phyloP scores from a whole-genome alignment of 2,888 invertebrate species.

The Drosophila neutralis region DNA sequence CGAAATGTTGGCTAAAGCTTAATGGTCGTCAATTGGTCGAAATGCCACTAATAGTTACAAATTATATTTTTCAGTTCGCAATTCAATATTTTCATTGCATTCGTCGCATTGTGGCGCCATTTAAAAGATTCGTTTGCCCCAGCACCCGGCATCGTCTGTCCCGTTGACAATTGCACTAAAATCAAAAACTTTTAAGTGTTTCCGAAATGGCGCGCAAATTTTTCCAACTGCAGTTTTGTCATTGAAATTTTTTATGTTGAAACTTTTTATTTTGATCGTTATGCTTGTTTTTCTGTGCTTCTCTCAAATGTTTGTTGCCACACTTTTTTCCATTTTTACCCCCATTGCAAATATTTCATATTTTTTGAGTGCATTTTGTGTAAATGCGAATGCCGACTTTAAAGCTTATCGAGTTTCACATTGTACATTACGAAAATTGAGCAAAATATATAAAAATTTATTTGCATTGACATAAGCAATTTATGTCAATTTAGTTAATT shows the following conservation, averaged over 20 bases:
- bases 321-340: not conserved
- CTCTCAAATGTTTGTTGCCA: constrained; percentile 21
- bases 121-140: constrained; percentile 18
- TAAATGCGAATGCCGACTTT: constrained; percentile 26
- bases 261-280: constrained; percentile 58
- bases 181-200: constrained; percentile 63
- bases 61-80: constrained; percentile 6
- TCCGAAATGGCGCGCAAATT: constrained; percentile 63
- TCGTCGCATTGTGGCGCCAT: constrained; percentile 40
- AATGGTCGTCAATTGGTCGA: not conserved
- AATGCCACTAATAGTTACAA: constrained; percentile 1
- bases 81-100: constrained; percentile 33
- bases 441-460: not conserved
- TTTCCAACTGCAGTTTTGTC: constrained; percentile 65
- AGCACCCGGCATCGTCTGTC: not conserved
- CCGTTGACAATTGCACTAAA: constrained; percentile 36
- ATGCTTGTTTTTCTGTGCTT: constrained; percentile 45
- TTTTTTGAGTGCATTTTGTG: constrained; percentile 19
- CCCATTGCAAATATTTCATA: constrained; percentile 27
- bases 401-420: constrained; percentile 3
- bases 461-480: not conserved
- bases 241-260: constrained; percentile 58
- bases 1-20: not conserved
- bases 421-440: not conserved
- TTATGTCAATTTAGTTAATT: not conserved